Percentiles rank a stretch among this genome's conserved stretches.
Evolutionary conservation across 2,797 vertebrate genomes (phyloP).

Genomic region (Paedocypris micromegethes): DNA sequence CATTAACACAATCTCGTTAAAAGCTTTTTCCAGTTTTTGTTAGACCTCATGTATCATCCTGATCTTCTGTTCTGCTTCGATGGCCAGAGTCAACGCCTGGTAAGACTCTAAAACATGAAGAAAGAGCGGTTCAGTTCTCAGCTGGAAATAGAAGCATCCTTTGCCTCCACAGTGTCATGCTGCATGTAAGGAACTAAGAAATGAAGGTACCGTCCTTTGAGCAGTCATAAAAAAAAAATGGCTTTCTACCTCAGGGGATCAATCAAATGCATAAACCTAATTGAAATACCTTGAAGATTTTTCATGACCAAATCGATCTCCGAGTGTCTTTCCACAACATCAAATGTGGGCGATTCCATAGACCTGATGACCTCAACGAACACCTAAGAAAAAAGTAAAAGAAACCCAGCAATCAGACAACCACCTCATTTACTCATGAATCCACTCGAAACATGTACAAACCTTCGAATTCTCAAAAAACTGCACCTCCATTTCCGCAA

Average conservation of each 20-base stretch:
- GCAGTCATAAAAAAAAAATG: too few species aligned
- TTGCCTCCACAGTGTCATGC: background rate
- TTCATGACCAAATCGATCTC: constrained; percentile 51
- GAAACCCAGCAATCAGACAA: background rate
- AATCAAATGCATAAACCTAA: background rate
- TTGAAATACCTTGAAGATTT: constrained; percentile 62
- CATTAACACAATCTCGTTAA: background rate
- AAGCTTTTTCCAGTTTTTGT: background rate
- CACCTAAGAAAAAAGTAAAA: constrained; percentile 57
- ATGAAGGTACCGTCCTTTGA: too few species aligned
- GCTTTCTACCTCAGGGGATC: too few species aligned
- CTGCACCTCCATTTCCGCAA: constrained; percentile 77
- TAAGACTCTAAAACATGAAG: constrained; percentile 52
- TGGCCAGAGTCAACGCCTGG: constrained; percentile 55
- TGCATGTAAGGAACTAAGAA: background rate
- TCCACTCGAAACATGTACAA: background rate
- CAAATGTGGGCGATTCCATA: constrained; percentile 73
- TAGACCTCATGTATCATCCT: constrained; percentile 33
- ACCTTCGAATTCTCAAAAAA: constrained; percentile 75
- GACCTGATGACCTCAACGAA: constrained; percentile 64
- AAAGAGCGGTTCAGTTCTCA: constrained; percentile 19
- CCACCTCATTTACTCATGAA: background rate
- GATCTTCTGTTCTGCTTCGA: constrained; percentile 52
- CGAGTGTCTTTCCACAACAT: constrained; percentile 63
- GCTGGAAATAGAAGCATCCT: background rate